Evolutionary conservation across 2,113 vertebrate species (phyloP).

Genomic region (Etheostoma cragini): DNA sequence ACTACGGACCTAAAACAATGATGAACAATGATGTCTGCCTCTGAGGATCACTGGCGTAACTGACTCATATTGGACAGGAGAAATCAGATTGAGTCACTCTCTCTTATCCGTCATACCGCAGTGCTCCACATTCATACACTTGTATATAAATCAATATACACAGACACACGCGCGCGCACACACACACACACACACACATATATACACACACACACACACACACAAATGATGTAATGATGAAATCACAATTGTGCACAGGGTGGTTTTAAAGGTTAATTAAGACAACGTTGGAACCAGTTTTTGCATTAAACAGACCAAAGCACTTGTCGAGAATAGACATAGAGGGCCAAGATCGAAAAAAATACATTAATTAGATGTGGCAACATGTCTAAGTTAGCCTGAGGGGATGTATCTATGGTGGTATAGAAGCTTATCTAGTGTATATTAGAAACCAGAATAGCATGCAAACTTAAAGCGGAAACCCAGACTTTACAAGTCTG

Average conservation of each 20-base stretch:
- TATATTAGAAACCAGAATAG: background rate
- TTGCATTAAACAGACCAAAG: background rate
- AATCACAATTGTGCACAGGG: background rate
- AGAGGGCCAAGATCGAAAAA: background rate
- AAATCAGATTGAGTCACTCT: constrained; percentile 25
- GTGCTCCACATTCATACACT: background rate
- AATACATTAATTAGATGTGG: background rate
- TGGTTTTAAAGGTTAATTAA: constrained; percentile 30
- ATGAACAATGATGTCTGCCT: constrained; percentile 42
- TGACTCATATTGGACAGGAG: constrained; percentile 30
- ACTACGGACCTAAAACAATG: constrained; percentile 55
- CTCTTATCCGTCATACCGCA: background rate
- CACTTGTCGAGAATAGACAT: background rate
- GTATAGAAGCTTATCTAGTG: background rate
- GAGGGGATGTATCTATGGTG: background rate
- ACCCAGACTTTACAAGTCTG: background rate
- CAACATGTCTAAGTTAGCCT: background rate
- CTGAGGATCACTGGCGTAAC: constrained; percentile 19
- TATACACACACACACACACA: too few relatives aligned
- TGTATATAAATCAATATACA: background rate
- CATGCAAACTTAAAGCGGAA: background rate
- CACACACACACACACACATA: too few relatives aligned
- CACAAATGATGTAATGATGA: background rate
- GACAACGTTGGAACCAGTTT: constrained; percentile 1
- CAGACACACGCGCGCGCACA: too few relatives aligned